Percentiles rank a stretch among this genome's conserved stretches.
These are phyloP conservation scores for Hemiscyllium ocellatum DNA, from an alignment of 2,113 vertebrate species.

Conservation along the genomic window DNA sequence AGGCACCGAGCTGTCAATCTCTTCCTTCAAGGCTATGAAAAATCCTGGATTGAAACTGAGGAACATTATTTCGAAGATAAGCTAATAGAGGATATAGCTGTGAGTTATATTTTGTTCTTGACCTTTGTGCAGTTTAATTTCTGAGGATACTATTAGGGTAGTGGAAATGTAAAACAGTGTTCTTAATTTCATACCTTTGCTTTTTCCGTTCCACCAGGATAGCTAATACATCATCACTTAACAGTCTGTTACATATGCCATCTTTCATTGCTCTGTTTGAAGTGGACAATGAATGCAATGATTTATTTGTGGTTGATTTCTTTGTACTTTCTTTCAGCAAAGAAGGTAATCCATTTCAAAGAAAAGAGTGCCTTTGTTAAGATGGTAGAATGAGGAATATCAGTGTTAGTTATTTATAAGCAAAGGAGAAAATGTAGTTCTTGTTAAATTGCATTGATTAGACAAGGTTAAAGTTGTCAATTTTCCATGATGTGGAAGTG, in stretches of 20 bases:
- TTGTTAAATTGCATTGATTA: neutral
- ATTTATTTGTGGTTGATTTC: neutral
- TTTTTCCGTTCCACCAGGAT: neutral
- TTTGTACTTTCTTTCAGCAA: neutral
- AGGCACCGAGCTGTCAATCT: slow-evolving; percentile 92
- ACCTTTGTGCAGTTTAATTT: neutral
- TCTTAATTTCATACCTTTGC: neutral
- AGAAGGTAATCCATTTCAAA: neutral
- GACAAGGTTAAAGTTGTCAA: neutral
- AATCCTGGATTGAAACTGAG: slow-evolving; percentile 94
- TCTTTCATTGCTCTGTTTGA: neutral
- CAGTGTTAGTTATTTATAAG: neutral
- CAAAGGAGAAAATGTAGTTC: neutral
- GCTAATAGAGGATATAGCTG: slow-evolving; percentile 90
- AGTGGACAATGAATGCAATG: neutral
- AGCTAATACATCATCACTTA: neutral
- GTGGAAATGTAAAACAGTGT: neutral
- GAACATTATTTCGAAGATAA: slow-evolving; percentile 97
- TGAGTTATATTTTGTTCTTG: slow-evolving; percentile 49
- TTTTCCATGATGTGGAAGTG: too few species aligned
- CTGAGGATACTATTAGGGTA: neutral
- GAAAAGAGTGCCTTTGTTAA: neutral
- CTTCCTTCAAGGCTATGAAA: slow-evolving; percentile 93
- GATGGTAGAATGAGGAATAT: neutral
- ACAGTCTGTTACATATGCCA: too few species aligned